These are phyloP conservation scores for Patella ulyssiponensis DNA, from an alignment of 2,888 invertebrate species.

Conservation along the genomic window DNA sequence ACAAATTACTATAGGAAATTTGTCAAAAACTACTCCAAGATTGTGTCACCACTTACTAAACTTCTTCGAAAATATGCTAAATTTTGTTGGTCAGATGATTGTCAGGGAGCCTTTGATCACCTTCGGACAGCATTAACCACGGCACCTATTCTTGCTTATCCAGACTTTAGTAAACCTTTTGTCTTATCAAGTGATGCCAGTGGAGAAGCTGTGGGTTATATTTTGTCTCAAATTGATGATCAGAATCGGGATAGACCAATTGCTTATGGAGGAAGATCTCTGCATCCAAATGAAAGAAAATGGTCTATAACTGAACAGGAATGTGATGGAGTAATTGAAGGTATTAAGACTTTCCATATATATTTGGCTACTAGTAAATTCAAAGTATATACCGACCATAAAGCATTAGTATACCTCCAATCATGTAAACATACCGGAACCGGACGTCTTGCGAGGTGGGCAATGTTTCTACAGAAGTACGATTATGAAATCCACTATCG, in stretches of 20 bases:
- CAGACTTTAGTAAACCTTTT: constrained; percentile 38
- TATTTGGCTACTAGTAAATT: constrained; percentile 41
- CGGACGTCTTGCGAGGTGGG: constrained; percentile 34
- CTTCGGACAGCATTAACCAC: constrained; percentile 28
- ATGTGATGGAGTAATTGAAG: constrained; percentile 40
- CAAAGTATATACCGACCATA: constrained; percentile 42
- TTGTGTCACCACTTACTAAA: constrained; percentile 36
- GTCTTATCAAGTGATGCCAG: constrained; percentile 38
- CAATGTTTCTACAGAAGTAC: constrained; percentile 20
- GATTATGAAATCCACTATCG: constrained; percentile 18
- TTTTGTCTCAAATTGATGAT: constrained; percentile 36
- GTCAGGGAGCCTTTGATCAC: constrained; percentile 32
- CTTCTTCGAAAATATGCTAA: constrained; percentile 32
- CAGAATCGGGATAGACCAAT: constrained; percentile 34
- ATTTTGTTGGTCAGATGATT: constrained; percentile 39
- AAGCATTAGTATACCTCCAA: constrained; percentile 37
- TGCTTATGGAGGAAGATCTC: constrained; percentile 38
- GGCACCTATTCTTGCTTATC: constrained; percentile 38
- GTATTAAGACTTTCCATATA: constrained; percentile 37
- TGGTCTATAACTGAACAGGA: constrained; percentile 40
- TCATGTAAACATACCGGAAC: constrained; percentile 29
- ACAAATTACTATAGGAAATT: constrained; percentile 39
- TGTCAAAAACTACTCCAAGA: constrained; percentile 36
- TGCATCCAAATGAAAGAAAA: constrained; percentile 32
- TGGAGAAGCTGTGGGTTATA: constrained; percentile 32